Conservation (phyloP, 2,113 vertebrate genomes). For the Trogon surrucura region DNA sequence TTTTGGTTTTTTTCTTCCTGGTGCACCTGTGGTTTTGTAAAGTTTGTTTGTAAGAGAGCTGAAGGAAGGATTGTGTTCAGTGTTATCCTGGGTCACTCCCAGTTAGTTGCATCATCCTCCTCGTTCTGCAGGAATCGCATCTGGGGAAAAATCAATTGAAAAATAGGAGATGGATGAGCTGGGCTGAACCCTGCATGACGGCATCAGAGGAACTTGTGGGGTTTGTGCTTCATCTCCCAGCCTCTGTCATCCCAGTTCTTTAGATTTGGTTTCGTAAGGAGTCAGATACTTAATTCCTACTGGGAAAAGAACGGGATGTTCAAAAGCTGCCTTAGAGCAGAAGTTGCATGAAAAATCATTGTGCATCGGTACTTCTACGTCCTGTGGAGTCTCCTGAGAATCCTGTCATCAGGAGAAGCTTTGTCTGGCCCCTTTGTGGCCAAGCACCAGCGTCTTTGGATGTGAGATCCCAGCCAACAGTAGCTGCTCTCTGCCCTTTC, state of each 20-base stretch:
- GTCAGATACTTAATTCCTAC: not conserved
- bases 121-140: not conserved
- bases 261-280: not conserved
- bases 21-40: not conserved
- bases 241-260: not conserved
- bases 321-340: not conserved
- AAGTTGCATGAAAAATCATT: not conserved
- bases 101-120: not conserved
- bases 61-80: not conserved
- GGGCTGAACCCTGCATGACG: not conserved
- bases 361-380: accelerated
- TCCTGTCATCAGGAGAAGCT: not conserved
- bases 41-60: not conserved
- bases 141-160: not conserved
- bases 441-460: not conserved
- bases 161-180: not conserved
- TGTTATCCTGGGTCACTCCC: accelerated
- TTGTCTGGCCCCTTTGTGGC: not conserved
- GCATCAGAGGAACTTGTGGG: not conserved
- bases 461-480: not conserved
- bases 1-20: not conserved
- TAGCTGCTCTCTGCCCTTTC: not conserved
- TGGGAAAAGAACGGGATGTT: not conserved
- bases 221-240: not conserved
- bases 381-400: not conserved